Evolutionary conservation across 2,888 invertebrate species (phyloP).

Genomic region (Drosophila anomalata): DNA sequence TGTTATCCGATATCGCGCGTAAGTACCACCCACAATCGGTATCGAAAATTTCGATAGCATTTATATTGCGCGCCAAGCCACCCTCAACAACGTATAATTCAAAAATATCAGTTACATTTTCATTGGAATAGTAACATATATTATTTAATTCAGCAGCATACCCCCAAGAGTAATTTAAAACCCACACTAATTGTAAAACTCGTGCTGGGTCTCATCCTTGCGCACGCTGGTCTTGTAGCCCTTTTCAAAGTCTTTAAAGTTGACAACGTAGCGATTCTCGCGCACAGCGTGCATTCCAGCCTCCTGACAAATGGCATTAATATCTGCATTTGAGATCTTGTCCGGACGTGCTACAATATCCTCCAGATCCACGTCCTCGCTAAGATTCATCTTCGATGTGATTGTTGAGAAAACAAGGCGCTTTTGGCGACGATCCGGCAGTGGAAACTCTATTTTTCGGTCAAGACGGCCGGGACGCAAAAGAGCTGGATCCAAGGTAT

Average conservation of each 20-base stretch:
- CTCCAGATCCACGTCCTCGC: constrained; percentile 99
- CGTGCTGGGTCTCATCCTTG: constrained; percentile 97
- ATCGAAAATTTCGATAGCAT: constrained; percentile 6
- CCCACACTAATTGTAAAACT: constrained; percentile 95
- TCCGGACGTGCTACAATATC: constrained; percentile 99
- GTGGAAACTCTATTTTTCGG: constrained; percentile 98
- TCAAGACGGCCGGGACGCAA: constrained; percentile 92
- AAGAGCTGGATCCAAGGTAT: constrained; percentile 97
- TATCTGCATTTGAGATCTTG: constrained; percentile 99
- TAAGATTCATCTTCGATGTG: constrained; percentile 97
- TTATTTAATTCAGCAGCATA: neutral
- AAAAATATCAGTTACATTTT: neutral
- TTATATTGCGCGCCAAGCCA: neutral
- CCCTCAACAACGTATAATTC: neutral
- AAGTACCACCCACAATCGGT: constrained; percentile 1
- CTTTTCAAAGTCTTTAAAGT: constrained; percentile 99
- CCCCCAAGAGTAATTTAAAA: neutral
- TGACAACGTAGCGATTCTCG: constrained; percentile 98
- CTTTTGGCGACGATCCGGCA: constrained; percentile 95
- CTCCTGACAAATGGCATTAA: constrained; percentile 99
- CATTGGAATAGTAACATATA: neutral
- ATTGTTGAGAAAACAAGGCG: constrained; percentile 99
- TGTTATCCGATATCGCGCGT: constrained; percentile 13
- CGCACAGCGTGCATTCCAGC: constrained; percentile 99
- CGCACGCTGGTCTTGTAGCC: constrained; percentile 99